Evolutionary conservation across 2,888 invertebrate genomes (phyloP), one percentile per base, ranked within the genome.

Genomic region (Leptopilina drosophilae): DNA sequence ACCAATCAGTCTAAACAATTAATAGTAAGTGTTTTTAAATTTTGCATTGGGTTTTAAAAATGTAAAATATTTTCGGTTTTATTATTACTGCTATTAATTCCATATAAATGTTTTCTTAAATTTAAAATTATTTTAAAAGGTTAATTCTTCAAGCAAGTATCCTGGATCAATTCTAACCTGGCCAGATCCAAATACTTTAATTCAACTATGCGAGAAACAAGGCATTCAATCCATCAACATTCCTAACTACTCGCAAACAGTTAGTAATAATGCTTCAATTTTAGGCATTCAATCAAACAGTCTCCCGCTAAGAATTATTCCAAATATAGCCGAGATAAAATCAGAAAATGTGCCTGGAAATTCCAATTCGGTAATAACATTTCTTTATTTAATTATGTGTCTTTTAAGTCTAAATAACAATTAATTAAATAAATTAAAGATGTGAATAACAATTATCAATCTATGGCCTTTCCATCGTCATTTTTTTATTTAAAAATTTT

Each of bases 161-260:
- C 83, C 90, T 49, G 87, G 87, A 64, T 85, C 90, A 65, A 83
- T 91, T 83, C 83, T 90, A 20, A 87, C 88, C 9, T 91, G 90
- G 90, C 88, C 90, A 1, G 90, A 90, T 85, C 86, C 89, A 0
- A 91, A 88, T 81, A 85, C 89, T 14, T 77, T 91, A 78, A 90
- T 91, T 87, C 87, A 89, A 62, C 85, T 91, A 9, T 91, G 90
- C 56, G 91, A 90, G 46, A 90, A 90, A 76, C 89, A 89, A 66
- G 88, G 89, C 77, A 87, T 90, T 40, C 91, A 90, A 79, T 78
- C 90, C 26, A 87, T 91, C 77, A 91, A 90, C 87, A 90, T 91
- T 88, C 91, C 91, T 69, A 90, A 87, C 85, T 91, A 89, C 75
- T 88, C 85, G 85, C 90, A 91, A 85, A n/a, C 73, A 56, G 73